Conservation (phyloP, 2,113 vertebrate species). For the Atherinomorus stipes region DNA sequence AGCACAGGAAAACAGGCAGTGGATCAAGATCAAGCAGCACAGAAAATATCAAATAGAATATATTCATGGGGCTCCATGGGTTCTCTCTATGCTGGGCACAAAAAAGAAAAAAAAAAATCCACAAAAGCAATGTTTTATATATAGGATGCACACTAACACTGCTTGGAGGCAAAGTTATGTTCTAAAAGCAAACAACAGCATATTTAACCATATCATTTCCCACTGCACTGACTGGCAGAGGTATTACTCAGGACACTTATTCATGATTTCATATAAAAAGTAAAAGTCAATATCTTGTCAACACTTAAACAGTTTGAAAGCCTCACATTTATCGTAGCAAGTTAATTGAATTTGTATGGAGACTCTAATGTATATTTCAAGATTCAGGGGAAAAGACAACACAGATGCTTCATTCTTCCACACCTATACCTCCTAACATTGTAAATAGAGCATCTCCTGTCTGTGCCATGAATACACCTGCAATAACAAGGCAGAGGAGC, state of each 20-base stretch:
- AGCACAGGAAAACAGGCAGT: slow-evolving; percentile 63
- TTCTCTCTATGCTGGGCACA: slow-evolving; percentile 46
- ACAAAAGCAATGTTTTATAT: slow-evolving; percentile 47
- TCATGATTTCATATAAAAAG: neutral
- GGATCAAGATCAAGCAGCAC: slow-evolving; percentile 69
- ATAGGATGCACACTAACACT: slow-evolving; percentile 25
- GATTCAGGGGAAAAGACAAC: neutral
- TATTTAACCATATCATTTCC: neutral
- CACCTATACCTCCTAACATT: neutral
- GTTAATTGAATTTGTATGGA: neutral
- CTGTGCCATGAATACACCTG: neutral
- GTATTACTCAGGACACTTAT: neutral
- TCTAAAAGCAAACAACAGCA: slow-evolving; percentile 4
- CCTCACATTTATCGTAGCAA: neutral
- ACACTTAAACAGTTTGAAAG: neutral
- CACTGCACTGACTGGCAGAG: neutral
- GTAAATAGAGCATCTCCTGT: neutral
- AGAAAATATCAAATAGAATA: slow-evolving; percentile 79
- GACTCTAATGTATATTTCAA: neutral
- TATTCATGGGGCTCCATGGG: slow-evolving; percentile 64
- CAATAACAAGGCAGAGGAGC: neutral
- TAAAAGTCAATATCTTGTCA: slow-evolving; percentile 1
- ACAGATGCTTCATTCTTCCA: too few relatives aligned
- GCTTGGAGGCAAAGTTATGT: slow-evolving; percentile 15
- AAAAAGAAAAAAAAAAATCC: neutral